Evolutionary conservation across 2,888 invertebrate genomes (phyloP).

Genomic region (Melanophora roralis): DNA sequence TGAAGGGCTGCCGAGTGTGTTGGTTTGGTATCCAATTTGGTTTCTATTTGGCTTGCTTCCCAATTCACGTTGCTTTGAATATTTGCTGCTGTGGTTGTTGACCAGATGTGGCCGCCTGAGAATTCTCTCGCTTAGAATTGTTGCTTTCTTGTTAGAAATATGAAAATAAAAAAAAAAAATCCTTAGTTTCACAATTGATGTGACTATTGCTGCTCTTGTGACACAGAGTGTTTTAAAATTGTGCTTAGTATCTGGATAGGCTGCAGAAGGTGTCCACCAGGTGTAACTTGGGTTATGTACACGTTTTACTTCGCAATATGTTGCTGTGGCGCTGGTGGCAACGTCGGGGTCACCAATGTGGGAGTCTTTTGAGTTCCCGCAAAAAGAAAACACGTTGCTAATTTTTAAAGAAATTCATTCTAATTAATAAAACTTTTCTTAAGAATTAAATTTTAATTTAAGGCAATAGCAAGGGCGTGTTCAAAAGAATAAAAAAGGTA

Average conservation of each 20-base stretch:
- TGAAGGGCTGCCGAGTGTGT: not conserved
- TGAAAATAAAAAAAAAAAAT: not conserved
- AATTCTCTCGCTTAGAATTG: not conserved
- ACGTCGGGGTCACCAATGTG: slow-evolving; percentile 7
- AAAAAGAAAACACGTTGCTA: too few relatives aligned
- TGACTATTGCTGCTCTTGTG: not conserved
- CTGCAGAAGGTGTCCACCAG: not conserved
- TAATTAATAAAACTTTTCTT: too few relatives aligned
- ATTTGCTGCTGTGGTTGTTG: not conserved
- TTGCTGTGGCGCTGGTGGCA: not conserved
- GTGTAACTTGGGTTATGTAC: slow-evolving; percentile 1
- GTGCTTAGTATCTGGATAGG: not conserved
- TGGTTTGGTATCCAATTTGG: slow-evolving; percentile 1
- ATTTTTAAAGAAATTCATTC: too few relatives aligned
- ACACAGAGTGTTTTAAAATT: not conserved
- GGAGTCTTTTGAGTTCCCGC: too few relatives aligned
- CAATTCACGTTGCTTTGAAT: too few relatives aligned
- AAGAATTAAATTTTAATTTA: not conserved
- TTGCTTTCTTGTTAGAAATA: too few relatives aligned
- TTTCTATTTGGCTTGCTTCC: not conserved
- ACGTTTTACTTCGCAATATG: not conserved
- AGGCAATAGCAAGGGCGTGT: not conserved
- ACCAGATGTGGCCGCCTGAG: not conserved
- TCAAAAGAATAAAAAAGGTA: not conserved
- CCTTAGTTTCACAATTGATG: not conserved